Evolutionary conservation across 37 sponge, comb jelly and placozoan genomes (phyloP), one percentile per base, ranked within the genome.

Genomic region (Beroe forskalii): DNA sequence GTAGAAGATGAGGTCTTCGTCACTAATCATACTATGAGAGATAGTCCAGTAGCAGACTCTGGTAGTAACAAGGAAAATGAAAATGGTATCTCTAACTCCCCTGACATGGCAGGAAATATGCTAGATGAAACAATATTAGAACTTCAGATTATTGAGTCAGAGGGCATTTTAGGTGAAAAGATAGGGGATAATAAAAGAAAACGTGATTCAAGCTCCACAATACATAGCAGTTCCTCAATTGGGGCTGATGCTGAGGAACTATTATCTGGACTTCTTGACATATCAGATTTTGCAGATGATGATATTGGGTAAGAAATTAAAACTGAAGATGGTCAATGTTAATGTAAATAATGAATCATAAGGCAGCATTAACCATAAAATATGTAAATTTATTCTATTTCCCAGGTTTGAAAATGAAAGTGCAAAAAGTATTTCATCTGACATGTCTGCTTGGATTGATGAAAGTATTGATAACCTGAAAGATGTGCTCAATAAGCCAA

Each of bases 401-500:
- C 8, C 35, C 72, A 69, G 72, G 72, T 69, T 69, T 27, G 38
- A 27, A 36, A 37, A 69, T 36, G 72, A 36, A 27, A 69, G 72
- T 69, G 38, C 32, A 14, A 37, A 69, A 14, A 33, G 32, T 17
- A 35, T 69, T 19, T 69, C 72, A 4, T 9, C 19, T 12, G 72
- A 2, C 17, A 69, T 69, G 72, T 69, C 72, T 36, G 72, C 38
- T 20, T 69, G 72, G 72, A 69, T 69, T 35, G 72, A 69, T 32
- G 72, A 69, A 17, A 69, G 72, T 17, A 69, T 69, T 69, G 72
- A 69, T 33, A 69, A 69, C 39, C 38, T 69, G 4, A 69, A 69
- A 48, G 55, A 48, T 48, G 55, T 48, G 6, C 12, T 48, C 12
- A 12, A 48, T 12, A 48, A 48, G 12, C 55, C 55, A 48, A 12